These are phyloP conservation scores for Mormyrops attenuatus DNA, from an alignment of 2,797 vertebrate species.

Conservation along the genomic window DNA sequence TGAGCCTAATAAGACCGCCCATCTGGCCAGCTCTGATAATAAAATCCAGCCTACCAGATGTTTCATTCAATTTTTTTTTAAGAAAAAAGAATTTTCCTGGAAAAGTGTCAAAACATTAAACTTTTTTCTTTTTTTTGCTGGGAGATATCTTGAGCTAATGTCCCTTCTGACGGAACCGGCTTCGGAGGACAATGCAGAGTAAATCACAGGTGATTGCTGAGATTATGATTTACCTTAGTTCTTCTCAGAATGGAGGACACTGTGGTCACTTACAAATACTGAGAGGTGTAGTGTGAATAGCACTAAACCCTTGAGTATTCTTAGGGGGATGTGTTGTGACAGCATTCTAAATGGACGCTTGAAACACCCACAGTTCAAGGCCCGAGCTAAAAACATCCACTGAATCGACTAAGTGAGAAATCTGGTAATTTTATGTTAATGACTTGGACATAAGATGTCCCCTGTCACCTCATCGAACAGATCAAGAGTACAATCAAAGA, in stretches of 20 bases:
- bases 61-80: not conserved
- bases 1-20: not conserved
- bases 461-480: conserved; percentile 9
- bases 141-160: not conserved
- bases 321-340: conserved; percentile 6
- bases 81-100: not conserved
- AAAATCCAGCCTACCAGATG: not conserved
- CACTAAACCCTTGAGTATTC: conserved; percentile 2
- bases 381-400: not conserved
- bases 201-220: not conserved
- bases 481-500: not conserved
- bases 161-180: not conserved
- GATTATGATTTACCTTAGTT: not conserved
- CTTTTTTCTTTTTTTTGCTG: not conserved
- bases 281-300: not conserved
- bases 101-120: not conserved
- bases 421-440: not conserved
- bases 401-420: not conserved
- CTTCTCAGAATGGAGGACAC: not conserved
- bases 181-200: not conserved
- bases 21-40: not conserved
- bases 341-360: conserved; percentile 15
- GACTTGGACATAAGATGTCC: not conserved
- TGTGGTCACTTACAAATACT: conserved; percentile 8
- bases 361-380: not conserved